Percentiles rank a stretch among this genome's conserved stretches.
These are phyloP conservation scores for Perca flavescens DNA, from an alignment of 2,113 vertebrate genomes.

Conservation along the genomic window DNA sequence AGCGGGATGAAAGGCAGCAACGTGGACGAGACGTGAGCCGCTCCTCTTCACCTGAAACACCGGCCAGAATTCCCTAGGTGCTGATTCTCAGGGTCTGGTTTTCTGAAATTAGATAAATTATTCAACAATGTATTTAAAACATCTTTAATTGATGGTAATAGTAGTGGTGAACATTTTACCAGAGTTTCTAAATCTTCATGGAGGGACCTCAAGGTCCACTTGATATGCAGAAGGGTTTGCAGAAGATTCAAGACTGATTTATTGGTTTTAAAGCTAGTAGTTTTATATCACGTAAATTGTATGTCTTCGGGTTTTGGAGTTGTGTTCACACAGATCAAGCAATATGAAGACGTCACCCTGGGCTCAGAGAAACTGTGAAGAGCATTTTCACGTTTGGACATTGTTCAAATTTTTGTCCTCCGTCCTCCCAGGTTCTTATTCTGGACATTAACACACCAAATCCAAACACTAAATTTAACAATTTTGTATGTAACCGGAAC, in stretches of 20 bases:
- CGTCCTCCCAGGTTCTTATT: not conserved
- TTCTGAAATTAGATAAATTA: constrained; percentile 34
- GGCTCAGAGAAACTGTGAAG: not conserved
- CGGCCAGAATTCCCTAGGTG: not conserved
- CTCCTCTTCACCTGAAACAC: constrained; percentile 42
- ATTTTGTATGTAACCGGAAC: too few relatives aligned
- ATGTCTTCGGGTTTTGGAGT: too few relatives aligned
- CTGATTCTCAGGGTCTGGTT: not conserved
- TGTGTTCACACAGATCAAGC: not conserved
- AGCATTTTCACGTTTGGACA: not conserved
- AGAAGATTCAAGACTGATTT: not conserved
- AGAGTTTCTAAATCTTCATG: not conserved
- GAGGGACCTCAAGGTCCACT: not conserved
- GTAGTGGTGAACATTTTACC: not conserved
- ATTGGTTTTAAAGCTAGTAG: not conserved
- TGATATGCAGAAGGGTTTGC: not conserved
- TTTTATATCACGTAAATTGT: not conserved
- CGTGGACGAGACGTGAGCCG: constrained; percentile 7
- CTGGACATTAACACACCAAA: not conserved
- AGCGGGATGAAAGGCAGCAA: constrained; percentile 62
- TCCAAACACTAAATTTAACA: not conserved
- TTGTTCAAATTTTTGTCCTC: not conserved
- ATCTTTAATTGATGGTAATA: constrained; percentile 11
- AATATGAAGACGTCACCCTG: too few relatives aligned
- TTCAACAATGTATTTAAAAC: constrained; percentile 36